Evolutionary conservation across 2,113 vertebrate species (phyloP), one percentile per base, ranked within the genome.

Genomic region (Donacobius atricapilla): DNA sequence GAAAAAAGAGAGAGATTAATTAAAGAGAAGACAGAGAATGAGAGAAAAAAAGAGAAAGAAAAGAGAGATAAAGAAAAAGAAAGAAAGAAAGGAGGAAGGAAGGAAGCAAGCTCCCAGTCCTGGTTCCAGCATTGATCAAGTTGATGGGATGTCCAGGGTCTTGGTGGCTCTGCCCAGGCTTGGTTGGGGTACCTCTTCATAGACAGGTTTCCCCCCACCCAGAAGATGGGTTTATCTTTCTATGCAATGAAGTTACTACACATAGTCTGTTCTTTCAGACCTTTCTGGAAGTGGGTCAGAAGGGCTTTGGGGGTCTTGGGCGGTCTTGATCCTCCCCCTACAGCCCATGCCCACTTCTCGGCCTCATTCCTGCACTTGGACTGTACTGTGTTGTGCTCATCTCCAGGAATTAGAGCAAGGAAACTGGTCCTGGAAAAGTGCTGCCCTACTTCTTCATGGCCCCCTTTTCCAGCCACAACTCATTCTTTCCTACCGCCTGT

Each of bases 331-430:
- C 2, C 8, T 2, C 3, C 3, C 28, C 9, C 30, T 48, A 30
- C 7, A 31, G 11, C 22, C 42, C 66, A 42, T 42, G 16, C 11
- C 14, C 17, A 18, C 42, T 71, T 71, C 75, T 18, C 0, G 0
- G 25, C 21, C 31, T 42, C 25, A 18, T 56, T 56, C 31, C 35
- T 65, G 35, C 0, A 0, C 48, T 64, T 64, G 5, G 0, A 0
- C 17, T 80, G 14, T 22, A 10, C 7, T 57, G 22, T 27, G 18
- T 42, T 37, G 5, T 19, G 35, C 18, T 57, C 18, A 33, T 27
- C 14, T 37, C 50, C 15, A 57, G 42, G 25, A 65, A 15, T 23
- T 10, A 15, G 31, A 42, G 15, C 35, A 57, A 42, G 25, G 35
- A 48, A 42, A 2, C 19, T 57, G 48, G 14, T 72, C 11, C 22